A percentile compares a stretch with the other conserved stretches of the same genome.
Conservation (phyloP, 2,888 invertebrate species). For the Ypsolopha sequella region DNA sequence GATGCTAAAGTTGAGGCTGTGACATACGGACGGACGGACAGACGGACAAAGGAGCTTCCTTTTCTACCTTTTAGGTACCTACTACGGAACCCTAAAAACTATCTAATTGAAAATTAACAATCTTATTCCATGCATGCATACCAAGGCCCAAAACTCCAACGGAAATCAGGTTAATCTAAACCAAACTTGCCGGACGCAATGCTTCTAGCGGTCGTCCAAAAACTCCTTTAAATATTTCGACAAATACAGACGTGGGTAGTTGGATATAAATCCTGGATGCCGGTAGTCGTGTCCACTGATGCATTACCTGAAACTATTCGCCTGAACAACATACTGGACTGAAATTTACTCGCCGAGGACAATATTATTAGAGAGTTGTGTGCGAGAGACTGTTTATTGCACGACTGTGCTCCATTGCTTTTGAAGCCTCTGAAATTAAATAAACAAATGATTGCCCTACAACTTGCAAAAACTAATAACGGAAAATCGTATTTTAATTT, state of each 20-base stretch:
- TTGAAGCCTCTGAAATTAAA: not conserved
- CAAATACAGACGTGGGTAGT: not conserved
- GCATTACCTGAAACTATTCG: slow-evolving; percentile 3
- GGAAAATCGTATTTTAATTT: too few relatives aligned
- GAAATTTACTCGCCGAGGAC: not conserved
- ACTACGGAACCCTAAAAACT: too few relatives aligned
- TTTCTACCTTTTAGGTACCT: too few relatives aligned
- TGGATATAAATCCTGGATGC: slow-evolving; percentile 8
- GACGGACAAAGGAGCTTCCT: too few relatives aligned
- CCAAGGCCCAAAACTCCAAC: not conserved
- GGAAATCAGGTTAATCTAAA: not conserved
- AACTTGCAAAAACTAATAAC: too few relatives aligned
- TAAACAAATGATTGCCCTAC: too few relatives aligned
- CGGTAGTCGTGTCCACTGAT: slow-evolving; percentile 6
- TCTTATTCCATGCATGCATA: too few relatives aligned
- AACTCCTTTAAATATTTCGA: not conserved
- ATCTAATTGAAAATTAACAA: not conserved
- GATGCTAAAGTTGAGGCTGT: too few relatives aligned
- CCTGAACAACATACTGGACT: slow-evolving; percentile 1
- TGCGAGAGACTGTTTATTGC: not conserved
- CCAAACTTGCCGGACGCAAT: not conserved
- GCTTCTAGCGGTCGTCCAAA: not conserved
- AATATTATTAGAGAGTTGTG: not conserved
- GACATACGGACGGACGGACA: too few relatives aligned
- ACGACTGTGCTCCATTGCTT: not conserved